Evolutionary conservation across 2,888 invertebrate species (phyloP), one percentile per base, ranked within the genome.

Genomic region (Nemotelus nigrinus): DNA sequence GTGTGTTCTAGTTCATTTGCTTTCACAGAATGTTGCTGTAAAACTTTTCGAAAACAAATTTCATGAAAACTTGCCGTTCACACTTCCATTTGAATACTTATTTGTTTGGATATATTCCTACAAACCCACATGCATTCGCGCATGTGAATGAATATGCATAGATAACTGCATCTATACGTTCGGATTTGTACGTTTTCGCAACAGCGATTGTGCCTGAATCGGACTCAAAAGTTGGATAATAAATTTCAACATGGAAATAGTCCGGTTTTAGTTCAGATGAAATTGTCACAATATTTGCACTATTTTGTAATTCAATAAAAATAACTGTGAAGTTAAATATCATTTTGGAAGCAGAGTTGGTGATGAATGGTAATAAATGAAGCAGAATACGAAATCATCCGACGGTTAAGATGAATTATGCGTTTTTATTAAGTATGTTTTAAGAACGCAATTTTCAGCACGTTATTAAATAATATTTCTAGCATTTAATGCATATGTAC

Each of bases 251-350:
- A 65, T 47, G 65, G 47, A 65, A 43, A 63, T 47, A 45, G 65
- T 65, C 65, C n/a, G 47, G 44, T 65, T n/a, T 65, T 65, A 65
- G 65, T 65, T 65, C 47, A 47, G 44, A 10, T 44, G 47, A 65
- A 65, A 45, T 65, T 65, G 47, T 47, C 65, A 65, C 65, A 65
- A 65, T 65, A 65, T 65, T 65, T 65, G 44, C 65, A 65, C 65
- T 45, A 65, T 65, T 65, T 65, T 65, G 65, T 65, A 65, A 65
- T 65, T 65, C 65, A 65, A 65, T 65, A 47, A 65, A 65, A 45
- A 65, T 65, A 65, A 65, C 47, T 65, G 47, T 45, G 65, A 65
- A 65, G 65, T 65, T 65, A 65, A 65, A 65, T 47, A 65, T 10
- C 44, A 65, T 65, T 45, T 65, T 47, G 47, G 47, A 41, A 25